Conservation (phyloP, 2,888 invertebrate genomes). For the Lasioglossum villosulum region DNA sequence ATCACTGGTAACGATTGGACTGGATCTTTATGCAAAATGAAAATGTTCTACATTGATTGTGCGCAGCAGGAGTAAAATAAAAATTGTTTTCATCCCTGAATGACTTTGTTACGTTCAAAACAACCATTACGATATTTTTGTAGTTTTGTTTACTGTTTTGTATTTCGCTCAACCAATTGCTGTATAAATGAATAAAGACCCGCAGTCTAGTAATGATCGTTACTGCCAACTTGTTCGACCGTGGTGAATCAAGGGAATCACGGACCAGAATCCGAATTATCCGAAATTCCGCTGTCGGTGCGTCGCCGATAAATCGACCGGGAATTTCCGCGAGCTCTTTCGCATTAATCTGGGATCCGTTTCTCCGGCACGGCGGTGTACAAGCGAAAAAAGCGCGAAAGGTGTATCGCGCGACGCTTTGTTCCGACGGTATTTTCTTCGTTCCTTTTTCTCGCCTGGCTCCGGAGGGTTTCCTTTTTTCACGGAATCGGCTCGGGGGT, state of each 20-base stretch:
- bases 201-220: not conserved
- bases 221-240: no score
- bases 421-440: not conserved
- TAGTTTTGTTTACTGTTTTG: no score
- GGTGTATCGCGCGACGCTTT: conserved; percentile 15
- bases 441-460: conserved; percentile 4
- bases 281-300: not conserved
- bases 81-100: no score
- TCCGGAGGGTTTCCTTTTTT: conserved; percentile 7
- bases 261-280: not conserved
- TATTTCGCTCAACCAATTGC: no score
- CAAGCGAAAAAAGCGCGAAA: conserved; percentile 52
- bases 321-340: not conserved
- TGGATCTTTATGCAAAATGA: no score
- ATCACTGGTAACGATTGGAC: not conserved
- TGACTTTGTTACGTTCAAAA: no score
- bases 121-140: no score
- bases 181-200: no score
- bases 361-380: not conserved
- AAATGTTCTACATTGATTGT: no score
- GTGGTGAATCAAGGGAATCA: no score
- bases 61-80: no score
- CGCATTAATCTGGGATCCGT: conserved; percentile 1
- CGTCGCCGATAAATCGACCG: not conserved
- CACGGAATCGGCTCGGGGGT: conserved; percentile 12